These are phyloP conservation scores for Dilophus febrilis DNA, from an alignment of 2,888 invertebrate species.

Conservation along the genomic window DNA sequence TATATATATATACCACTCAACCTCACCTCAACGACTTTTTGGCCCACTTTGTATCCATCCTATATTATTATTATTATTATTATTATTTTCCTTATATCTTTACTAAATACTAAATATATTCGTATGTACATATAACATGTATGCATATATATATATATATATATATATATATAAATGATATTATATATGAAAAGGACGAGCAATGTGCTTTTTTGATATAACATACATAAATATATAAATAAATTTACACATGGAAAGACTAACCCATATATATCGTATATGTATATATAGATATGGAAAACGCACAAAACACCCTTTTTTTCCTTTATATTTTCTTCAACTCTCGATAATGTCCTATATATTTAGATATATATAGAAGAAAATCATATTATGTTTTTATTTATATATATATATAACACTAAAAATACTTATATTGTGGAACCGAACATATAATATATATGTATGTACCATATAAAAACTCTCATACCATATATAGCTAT, in stretches of 20 bases:
- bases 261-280: no score
- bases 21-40: conserved; percentile 4
- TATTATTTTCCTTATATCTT: no score
- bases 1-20: not conserved
- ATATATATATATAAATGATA: no score
- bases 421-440: not conserved
- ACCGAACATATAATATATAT: not conserved
- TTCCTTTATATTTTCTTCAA: conserved; percentile 1
- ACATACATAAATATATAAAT: no score
- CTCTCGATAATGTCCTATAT: conserved; percentile 1
- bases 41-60: conserved; percentile 1
- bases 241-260: not conserved
- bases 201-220: conserved; percentile 4
- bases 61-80: no score
- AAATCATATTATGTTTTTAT: not conserved
- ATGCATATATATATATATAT: no score
- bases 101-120: no score
- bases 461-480: not conserved
- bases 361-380: not conserved
- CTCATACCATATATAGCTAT: no score
- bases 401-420: not conserved
- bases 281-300: not conserved
- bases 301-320: conserved; percentile 4
- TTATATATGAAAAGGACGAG: not conserved
- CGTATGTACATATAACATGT: no score